Conservation (phyloP, 2,888 invertebrate species). For the Lepetodrilus schrolli region DNA sequence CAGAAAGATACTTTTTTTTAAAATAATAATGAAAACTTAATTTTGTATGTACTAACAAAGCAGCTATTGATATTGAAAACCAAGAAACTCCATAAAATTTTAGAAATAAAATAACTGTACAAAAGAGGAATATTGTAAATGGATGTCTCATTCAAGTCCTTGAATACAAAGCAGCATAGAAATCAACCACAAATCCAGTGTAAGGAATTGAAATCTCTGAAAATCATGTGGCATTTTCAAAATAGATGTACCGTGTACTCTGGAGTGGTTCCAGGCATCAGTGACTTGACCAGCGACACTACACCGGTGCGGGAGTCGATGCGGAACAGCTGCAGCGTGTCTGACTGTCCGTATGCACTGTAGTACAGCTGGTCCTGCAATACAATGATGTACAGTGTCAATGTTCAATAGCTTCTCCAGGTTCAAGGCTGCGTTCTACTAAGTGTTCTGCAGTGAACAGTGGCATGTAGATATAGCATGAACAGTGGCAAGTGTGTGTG, state of each 20-base stretch:
- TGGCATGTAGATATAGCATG: not conserved
- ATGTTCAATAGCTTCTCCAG: not conserved
- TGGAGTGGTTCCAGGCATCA: constrained; percentile 42
- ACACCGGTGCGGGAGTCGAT: constrained; percentile 52
- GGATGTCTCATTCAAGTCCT: no score
- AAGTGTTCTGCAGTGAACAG: not conserved
- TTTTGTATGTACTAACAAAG: not conserved
- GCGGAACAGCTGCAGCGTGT: constrained; percentile 54
- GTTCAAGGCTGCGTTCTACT: not conserved
- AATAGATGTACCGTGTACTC: constrained; percentile 42
- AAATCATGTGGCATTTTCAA: no score
- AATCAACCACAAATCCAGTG: no score
- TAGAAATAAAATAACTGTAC: not conserved
- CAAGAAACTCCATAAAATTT: not conserved
- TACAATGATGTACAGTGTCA: not conserved
- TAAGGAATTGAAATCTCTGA: no score
- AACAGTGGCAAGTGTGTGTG: not conserved
- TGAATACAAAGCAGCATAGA: no score
- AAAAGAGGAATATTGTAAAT: no score
- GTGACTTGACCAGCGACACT: constrained; percentile 50
- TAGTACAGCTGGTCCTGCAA: constrained; percentile 55
- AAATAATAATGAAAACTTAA: not conserved
- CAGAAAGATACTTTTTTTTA: not conserved
- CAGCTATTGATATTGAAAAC: not conserved
- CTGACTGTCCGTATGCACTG: constrained; percentile 40